phyloP scores from a whole-genome alignment of 2,113 vertebrate species.

The Forbesichthys papilliferus region DNA sequence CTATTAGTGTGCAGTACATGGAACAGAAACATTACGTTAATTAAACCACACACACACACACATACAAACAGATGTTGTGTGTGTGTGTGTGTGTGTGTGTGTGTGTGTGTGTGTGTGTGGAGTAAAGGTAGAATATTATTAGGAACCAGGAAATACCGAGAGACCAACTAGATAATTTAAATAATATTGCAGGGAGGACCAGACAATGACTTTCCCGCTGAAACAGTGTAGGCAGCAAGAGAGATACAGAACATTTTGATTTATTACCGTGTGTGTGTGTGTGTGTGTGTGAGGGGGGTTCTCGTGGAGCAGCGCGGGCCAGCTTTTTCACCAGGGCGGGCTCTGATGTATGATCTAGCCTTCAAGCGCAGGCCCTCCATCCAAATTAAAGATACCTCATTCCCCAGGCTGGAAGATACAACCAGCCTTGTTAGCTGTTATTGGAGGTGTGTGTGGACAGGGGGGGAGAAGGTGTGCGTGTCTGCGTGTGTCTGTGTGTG shows the following conservation, averaged over 20 bases:
- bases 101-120: not conserved
- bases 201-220: too few species aligned
- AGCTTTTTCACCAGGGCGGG: not conserved
- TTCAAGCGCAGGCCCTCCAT: conserved; percentile 1
- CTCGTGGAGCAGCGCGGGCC: not conserved
- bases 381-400: conserved; percentile 30
- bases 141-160: not conserved
- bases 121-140: not conserved
- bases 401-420: conserved; percentile 8
- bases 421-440: conserved; percentile 10
- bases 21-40: not conserved
- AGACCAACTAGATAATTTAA: not conserved
- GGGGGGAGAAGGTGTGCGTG: not conserved
- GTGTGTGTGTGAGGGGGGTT: not conserved
- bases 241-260: not conserved
- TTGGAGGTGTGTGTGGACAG: not conserved
- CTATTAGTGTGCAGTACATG: not conserved
- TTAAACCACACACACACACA: not conserved
- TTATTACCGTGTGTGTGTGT: not conserved
- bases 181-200: not conserved
- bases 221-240: not conserved
- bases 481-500: conserved; percentile 4
- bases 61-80: not conserved
- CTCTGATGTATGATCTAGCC: conserved; percentile 15
- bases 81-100: not conserved